phyloP scores from a whole-genome alignment of 2,888 invertebrate genomes.

The Cyclophora albipunctata region DNA sequence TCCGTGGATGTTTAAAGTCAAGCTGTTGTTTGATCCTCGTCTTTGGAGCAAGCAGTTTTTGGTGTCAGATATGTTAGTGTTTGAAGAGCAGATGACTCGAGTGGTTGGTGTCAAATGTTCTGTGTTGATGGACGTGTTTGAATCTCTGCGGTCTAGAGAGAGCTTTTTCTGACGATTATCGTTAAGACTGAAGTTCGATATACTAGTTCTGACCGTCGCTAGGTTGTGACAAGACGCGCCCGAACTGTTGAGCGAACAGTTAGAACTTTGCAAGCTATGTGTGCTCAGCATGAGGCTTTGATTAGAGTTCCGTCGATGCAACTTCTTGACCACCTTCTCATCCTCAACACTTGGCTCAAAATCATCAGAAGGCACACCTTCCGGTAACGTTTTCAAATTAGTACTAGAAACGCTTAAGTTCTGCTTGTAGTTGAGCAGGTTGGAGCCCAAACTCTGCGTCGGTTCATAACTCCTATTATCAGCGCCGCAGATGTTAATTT shows the following conservation, averaged over 20 bases:
- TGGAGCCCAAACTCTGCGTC: slow-evolving; percentile 63
- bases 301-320: slow-evolving; percentile 77
- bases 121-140: slow-evolving; percentile 86
- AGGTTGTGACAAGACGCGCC: slow-evolving; percentile 64
- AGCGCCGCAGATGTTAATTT: slow-evolving; percentile 50
- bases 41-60: slow-evolving; percentile 84
- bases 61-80: slow-evolving; percentile 53
- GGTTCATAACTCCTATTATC: slow-evolving; percentile 47
- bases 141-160: slow-evolving; percentile 87
- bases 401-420: slow-evolving; percentile 81
- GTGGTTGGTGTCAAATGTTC: slow-evolving; percentile 59
- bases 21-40: slow-evolving; percentile 89
- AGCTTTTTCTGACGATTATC: slow-evolving; percentile 76
- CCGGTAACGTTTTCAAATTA: slow-evolving; percentile 82
- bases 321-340: slow-evolving; percentile 59
- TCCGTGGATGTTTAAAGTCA: slow-evolving; percentile 84
- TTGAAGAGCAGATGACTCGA: slow-evolving; percentile 67
- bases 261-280: slow-evolving; percentile 72
- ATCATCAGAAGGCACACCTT: slow-evolving; percentile 81
- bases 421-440: slow-evolving; percentile 77
- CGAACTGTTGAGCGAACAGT: slow-evolving; percentile 61
- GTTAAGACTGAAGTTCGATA: slow-evolving; percentile 65
- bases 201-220: slow-evolving; percentile 57
- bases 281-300: slow-evolving; percentile 77
- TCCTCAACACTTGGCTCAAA: slow-evolving; percentile 67